phyloP scores from a whole-genome alignment of 2,113 vertebrate genomes.

The Lampris incognitus region DNA sequence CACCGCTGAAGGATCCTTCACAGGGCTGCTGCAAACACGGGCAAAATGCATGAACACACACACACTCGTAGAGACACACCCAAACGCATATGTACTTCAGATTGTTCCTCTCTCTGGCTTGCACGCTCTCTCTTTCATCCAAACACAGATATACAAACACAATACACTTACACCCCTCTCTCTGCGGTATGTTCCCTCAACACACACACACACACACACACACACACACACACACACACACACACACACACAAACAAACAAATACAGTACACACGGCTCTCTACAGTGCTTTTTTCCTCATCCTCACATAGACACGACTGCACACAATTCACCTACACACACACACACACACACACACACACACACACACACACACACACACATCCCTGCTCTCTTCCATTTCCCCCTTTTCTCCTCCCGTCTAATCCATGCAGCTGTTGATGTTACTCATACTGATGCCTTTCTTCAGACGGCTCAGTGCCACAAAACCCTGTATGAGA shows the following conservation, averaged over 20 bases:
- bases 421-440: slow-evolving; percentile 79
- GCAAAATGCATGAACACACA: background rate
- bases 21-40: too few species aligned
- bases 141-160: slow-evolving; percentile 19
- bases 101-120: background rate
- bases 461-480: slow-evolving; percentile 34
- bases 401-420: slow-evolving; percentile 51
- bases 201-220: slow-evolving; percentile 21
- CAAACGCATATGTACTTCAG: background rate
- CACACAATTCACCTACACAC: background rate
- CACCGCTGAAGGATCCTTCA: background rate
- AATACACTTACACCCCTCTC: slow-evolving; percentile 22
- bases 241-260: slow-evolving; percentile 5
- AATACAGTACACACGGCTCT: too few species aligned
- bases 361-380: slow-evolving; percentile 25
- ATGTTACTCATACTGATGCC: slow-evolving; percentile 64
- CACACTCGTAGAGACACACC: background rate
- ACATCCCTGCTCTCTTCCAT: slow-evolving; percentile 32
- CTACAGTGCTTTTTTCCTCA: slow-evolving; percentile 11
- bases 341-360: slow-evolving; percentile 24
- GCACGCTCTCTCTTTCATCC: background rate
- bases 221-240: slow-evolving; percentile 36
- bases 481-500: slow-evolving; percentile 41
- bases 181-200: too few species aligned
- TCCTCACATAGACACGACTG: slow-evolving; percentile 9